Conservation (phyloP, 2,888 invertebrate genomes). For the Thymelicus lineola region DNA sequence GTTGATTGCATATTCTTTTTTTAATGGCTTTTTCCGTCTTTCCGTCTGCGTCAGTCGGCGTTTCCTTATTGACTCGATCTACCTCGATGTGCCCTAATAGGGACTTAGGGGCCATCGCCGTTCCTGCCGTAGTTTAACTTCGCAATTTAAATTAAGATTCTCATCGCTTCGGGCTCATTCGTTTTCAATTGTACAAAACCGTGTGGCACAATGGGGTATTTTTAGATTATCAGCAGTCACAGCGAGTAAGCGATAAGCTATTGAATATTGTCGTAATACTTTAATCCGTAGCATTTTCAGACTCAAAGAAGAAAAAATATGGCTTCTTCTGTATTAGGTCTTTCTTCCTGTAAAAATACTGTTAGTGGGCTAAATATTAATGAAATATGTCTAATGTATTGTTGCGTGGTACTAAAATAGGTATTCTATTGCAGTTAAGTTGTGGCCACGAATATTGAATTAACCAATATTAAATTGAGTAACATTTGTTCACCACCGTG, state of each 20-base stretch:
- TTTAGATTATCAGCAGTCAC: background rate
- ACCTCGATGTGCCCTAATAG: constrained; percentile 41
- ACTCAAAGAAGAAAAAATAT: no score
- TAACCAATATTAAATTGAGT: background rate
- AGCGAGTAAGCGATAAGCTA: constrained; percentile 3
- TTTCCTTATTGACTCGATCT: constrained; percentile 56
- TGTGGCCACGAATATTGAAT: background rate
- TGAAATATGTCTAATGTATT: no score
- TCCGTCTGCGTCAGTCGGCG: constrained; percentile 40
- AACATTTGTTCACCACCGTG: background rate
- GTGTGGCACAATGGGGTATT: background rate
- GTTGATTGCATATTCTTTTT: constrained; percentile 38
- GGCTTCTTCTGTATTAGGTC: no score
- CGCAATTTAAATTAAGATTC: constrained; percentile 48
- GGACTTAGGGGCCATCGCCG: constrained; percentile 12
- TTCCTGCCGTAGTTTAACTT: constrained; percentile 37
- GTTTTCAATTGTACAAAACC: constrained; percentile 7
- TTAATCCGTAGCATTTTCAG: no score
- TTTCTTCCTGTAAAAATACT: no score
- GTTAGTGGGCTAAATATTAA: no score
- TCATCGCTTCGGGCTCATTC: constrained; percentile 26
- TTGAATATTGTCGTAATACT: no score
- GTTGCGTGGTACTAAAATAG: no score
- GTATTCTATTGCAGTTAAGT: no score
- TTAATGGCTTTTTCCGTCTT: constrained; percentile 46